Evolutionary conservation across 2,888 invertebrate genomes (phyloP).

Genomic region (Nemotelus pantherinus): DNA sequence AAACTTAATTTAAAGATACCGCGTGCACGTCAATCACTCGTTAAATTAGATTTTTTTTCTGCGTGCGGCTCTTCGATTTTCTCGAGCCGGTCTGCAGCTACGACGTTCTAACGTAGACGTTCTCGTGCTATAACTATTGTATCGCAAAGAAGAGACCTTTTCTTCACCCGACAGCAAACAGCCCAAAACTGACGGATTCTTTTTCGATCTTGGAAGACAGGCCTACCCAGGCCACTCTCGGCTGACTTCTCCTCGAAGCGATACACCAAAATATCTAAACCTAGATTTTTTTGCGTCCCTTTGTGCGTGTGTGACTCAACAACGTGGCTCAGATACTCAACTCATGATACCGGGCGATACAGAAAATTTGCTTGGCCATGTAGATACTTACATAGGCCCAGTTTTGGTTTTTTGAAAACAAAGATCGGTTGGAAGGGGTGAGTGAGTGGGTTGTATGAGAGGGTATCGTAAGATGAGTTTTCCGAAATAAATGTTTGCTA

Average conservation of each 20-base stretch:
- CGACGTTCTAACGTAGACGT: background rate
- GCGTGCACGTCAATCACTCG: slow-evolving; percentile 37
- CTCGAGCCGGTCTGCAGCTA: background rate
- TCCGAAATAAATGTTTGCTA: no score
- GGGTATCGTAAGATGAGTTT: no score
- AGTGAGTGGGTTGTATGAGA: no score
- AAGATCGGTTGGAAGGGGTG: background rate
- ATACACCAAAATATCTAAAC: slow-evolving; percentile 34
- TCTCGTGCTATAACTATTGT: background rate
- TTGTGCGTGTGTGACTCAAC: slow-evolving; percentile 24
- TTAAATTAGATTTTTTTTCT: slow-evolving; percentile 37
- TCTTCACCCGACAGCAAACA: slow-evolving; percentile 45
- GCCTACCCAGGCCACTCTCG: slow-evolving; percentile 16
- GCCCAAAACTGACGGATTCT: slow-evolving; percentile 48
- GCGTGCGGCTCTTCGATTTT: background rate
- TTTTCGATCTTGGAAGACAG: slow-evolving; percentile 23
- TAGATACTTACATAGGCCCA: slow-evolving; percentile 22
- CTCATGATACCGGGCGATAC: background rate
- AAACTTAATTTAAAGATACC: slow-evolving; percentile 15
- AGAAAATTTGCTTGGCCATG: background rate
- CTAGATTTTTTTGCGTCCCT: slow-evolving; percentile 34
- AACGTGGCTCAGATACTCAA: slow-evolving; percentile 23
- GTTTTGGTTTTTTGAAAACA: slow-evolving; percentile 1
- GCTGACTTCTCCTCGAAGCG: slow-evolving; percentile 3
- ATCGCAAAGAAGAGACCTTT: slow-evolving; percentile 4